Evolutionary conservation across 2,888 invertebrate genomes (phyloP).

Genomic region (Clusia tigrina): DNA sequence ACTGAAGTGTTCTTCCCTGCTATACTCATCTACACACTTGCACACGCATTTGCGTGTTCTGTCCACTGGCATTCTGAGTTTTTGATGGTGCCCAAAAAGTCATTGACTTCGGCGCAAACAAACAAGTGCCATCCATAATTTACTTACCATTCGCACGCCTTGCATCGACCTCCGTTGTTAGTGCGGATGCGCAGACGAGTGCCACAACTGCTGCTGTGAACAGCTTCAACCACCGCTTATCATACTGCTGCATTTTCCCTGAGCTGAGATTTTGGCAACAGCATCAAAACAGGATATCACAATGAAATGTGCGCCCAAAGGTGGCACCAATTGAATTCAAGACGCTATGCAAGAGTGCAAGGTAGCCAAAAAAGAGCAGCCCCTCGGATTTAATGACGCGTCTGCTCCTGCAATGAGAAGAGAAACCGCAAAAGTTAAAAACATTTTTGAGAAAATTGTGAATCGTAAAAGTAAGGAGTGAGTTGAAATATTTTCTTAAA

Average conservation of each 20-base stretch:
- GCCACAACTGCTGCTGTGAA: conserved; percentile 26
- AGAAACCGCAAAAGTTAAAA: not conserved
- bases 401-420: not conserved
- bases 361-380: not conserved
- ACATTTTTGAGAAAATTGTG: not conserved
- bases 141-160: conserved; percentile 51
- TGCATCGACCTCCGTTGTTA: conserved; percentile 39
- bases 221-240: conserved; percentile 55
- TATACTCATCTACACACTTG: too few species aligned
- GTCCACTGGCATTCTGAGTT: too few species aligned
- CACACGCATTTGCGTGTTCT: too few species aligned
- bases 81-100: not conserved
- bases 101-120: conserved; percentile 13
- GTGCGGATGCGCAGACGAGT: conserved; percentile 26
- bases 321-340: not conserved
- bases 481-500: not conserved
- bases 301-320: not conserved
- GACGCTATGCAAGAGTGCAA: not conserved
- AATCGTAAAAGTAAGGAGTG: not conserved
- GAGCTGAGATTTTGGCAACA: conserved; percentile 32
- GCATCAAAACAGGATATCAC: conserved; percentile 37
- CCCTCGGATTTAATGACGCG: not conserved
- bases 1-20: too few species aligned
- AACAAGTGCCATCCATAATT: not conserved
- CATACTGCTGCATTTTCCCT: conserved; percentile 54